Evolutionary conservation across 2,888 invertebrate genomes (phyloP), one percentile per base, ranked within the genome.

Genomic region (Amphipyra berbera): DNA sequence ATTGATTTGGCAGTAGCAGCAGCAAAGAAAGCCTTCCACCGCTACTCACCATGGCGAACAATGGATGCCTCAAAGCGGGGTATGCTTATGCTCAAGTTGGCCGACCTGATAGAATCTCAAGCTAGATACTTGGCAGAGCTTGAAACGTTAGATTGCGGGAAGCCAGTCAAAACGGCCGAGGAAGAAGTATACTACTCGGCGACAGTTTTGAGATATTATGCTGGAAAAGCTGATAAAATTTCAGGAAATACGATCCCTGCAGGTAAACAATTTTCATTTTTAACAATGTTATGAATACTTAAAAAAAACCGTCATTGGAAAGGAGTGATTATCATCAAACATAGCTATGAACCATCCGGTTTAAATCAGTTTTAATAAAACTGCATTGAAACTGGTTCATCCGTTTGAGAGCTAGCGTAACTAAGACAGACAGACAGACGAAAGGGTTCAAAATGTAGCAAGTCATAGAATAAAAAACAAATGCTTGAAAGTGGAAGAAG

Each of bases 111-210:
- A 61, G 96, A 97, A 75, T 95, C 97, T 27, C 97, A 99, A 82
- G 95, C 95, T 35, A 92, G 95, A 13, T 96, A 97, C 68, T 86
- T 98, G 65, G 97, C 98, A 3, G 97, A 98, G 82, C 95, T 99
- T 75, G 99, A 99, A 94, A 98, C 99, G 0, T 88, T 99, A 68
- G 99, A 99, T 88, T 99, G 98, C 90, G 99, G 99, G 0, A 99
- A 99, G 87, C 98, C 99, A 0, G 98, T 97, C 79, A 93, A 96
- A 35, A 92, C 95, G 67, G 96, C 98, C 0, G 95, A 95, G 67
- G 96, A 96, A 45, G 98, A 98, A 87, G 90, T 98, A 0, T 95
- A 95, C 8, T 92, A 93, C 65, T 94, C 96, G 12, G 95, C 97
- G 0, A 95, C 95, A 54, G 96, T 96, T 41, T 80, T 98, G 7